Conservation (phyloP, 2,797 vertebrate genomes). For the Gouania willdenowi region DNA sequence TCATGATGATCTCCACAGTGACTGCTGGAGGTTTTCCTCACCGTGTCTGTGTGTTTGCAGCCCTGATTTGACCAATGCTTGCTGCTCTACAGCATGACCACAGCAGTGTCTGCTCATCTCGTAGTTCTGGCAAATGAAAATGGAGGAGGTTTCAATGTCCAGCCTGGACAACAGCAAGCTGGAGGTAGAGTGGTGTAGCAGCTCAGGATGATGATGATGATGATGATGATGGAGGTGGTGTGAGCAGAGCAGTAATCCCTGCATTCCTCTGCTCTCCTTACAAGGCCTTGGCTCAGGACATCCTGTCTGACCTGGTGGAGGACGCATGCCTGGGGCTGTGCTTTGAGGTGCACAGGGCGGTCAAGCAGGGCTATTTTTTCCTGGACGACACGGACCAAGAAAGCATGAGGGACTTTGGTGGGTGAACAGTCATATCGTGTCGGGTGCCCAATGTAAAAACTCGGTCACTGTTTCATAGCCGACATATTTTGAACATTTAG, state of each 20-base stretch:
- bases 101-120: conserved; percentile 72
- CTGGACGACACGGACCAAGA: conserved; percentile 96
- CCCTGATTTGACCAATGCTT: conserved; percentile 54
- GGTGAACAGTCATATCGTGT: conserved; percentile 23
- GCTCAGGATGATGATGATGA: too few species aligned
- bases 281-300: conserved; percentile 95
- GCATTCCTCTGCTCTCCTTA: not conserved
- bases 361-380: conserved; percentile 97
- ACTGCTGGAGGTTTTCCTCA: conserved; percentile 2
- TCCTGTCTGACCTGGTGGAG: conserved; percentile 95
- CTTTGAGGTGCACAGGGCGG: conserved; percentile 95
- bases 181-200: conserved; percentile 75
- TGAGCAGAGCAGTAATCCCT: not conserved
- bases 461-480: too few species aligned
- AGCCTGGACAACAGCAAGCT: conserved; percentile 97
- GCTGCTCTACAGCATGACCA: conserved; percentile 80
- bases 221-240: too few species aligned
- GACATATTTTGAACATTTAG: too few species aligned
- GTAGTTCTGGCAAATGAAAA: conserved; percentile 97
- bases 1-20: not conserved
- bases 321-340: conserved; percentile 97
- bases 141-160: conserved; percentile 98
- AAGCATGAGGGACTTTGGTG: conserved; percentile 98
- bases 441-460: too few species aligned
- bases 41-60: conserved; percentile 40